A percentile compares a stretch with the other conserved stretches of the same genome.
Conservation (phyloP, 2,888 invertebrate species). For the Eurytoma adleriae region DNA sequence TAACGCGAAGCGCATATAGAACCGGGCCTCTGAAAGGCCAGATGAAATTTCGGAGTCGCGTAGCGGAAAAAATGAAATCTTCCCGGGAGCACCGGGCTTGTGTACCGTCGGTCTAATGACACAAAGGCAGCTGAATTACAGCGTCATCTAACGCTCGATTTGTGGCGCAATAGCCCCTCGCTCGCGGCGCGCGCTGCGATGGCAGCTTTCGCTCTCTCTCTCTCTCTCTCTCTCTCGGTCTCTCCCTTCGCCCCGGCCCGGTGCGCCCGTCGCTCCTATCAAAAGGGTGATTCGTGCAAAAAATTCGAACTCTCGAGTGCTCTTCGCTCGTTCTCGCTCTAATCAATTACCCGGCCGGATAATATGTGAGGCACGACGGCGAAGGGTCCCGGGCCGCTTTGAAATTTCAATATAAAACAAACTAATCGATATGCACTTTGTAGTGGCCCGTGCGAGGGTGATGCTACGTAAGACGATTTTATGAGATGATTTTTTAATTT, state of each 20-base stretch:
- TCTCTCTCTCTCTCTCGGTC: conserved; percentile 13
- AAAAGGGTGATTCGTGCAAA: conserved; percentile 55
- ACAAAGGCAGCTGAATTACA: conserved; percentile 53
- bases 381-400: not conserved
- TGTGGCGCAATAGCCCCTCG: conserved; percentile 44
- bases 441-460: conserved; percentile 24
- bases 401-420: conserved; percentile 45
- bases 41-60: not conserved
- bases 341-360: conserved; percentile 52
- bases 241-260: not conserved
- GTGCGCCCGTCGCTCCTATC: conserved; percentile 30
- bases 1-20: too few species aligned
- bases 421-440: conserved; percentile 23
- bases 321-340: conserved; percentile 32
- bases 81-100: not conserved
- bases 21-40: not conserved
- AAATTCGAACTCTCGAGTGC: conserved; percentile 52
- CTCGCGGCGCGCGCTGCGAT: conserved; percentile 31
- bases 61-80: conserved; percentile 39
- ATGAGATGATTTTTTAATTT: conserved; percentile 22
- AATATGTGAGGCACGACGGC: conserved; percentile 40
- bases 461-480: not conserved
- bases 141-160: conserved; percentile 58
- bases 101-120: conserved; percentile 42
- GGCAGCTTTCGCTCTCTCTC: conserved; percentile 37